phyloP scores from a whole-genome alignment of 1,140 invertebrate species.

The Whitmania pigra region DNA sequence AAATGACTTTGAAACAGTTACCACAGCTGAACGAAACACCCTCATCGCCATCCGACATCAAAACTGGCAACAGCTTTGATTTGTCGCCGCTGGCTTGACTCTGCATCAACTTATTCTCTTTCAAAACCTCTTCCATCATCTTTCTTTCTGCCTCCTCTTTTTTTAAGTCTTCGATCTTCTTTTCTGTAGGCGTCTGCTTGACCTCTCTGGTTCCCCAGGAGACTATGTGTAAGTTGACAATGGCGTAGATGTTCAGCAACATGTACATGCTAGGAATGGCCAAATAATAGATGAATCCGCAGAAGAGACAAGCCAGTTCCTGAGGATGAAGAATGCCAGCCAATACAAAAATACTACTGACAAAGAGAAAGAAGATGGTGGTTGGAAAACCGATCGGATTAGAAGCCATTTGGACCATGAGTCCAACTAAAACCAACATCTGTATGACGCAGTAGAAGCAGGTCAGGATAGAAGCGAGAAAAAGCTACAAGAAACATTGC shows the following conservation, averaged over 20 bases:
- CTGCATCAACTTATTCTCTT: neutral
- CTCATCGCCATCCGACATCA: neutral
- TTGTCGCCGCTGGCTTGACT: neutral
- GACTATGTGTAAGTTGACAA: slow-evolving; percentile 79
- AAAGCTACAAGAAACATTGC: slow-evolving; percentile 34
- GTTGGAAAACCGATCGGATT: slow-evolving; percentile 36
- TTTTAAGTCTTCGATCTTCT: slow-evolving; percentile 33
- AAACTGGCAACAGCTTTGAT: neutral
- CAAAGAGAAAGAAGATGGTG: slow-evolving; percentile 34
- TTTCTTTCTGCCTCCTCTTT: slow-evolving; percentile 17
- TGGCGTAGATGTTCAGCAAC: slow-evolving; percentile 73
- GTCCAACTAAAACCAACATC: slow-evolving; percentile 39
- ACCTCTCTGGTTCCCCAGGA: slow-evolving; percentile 79
- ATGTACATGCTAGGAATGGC: slow-evolving; percentile 87
- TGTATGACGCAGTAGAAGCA: slow-evolving; percentile 36
- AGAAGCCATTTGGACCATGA: slow-evolving; percentile 33
- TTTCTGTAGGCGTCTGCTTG: slow-evolving; percentile 39
- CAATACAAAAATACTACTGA: slow-evolving; percentile 47
- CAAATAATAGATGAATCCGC: slow-evolving; percentile 71
- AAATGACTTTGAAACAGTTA: slow-evolving; percentile 2
- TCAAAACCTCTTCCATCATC: neutral
- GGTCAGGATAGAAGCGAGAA: slow-evolving; percentile 35
- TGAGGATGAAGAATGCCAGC: slow-evolving; percentile 66
- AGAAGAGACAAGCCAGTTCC: slow-evolving; percentile 62
- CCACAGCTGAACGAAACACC: neutral